Evolutionary conservation across 2,797 vertebrate genomes (phyloP).

Genomic region (Limosa lapponica): DNA sequence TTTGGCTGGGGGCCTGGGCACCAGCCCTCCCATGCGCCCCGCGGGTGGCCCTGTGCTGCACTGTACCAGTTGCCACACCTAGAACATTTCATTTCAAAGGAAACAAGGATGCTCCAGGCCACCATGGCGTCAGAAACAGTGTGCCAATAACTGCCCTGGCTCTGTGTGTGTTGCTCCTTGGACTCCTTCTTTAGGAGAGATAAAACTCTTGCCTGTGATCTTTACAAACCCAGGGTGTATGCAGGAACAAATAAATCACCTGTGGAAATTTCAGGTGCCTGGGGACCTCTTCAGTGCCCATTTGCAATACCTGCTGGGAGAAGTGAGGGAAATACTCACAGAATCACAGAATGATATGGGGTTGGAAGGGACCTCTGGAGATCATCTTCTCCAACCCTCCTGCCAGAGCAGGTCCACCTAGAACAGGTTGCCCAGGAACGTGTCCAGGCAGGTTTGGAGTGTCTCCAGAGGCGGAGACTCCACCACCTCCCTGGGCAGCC

Average conservation of each 20-base stretch:
- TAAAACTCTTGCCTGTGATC: background rate
- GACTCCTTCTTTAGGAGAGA: background rate
- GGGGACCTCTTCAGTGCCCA: background rate
- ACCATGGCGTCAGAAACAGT: background rate
- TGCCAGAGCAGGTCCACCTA: too few relatives aligned
- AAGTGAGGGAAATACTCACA: background rate
- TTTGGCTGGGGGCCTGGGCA: background rate
- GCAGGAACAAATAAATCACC: background rate
- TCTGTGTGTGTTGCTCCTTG: background rate
- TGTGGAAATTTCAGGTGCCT: background rate
- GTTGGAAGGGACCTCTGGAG: too few relatives aligned
- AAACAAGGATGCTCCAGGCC: background rate
- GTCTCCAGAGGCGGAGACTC: too few relatives aligned
- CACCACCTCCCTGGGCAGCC: too few relatives aligned
- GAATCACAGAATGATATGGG: too few relatives aligned
- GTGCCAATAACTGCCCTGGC: background rate
- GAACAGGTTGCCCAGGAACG: too few relatives aligned
- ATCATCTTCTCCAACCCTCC: too few relatives aligned
- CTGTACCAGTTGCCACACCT: background rate
- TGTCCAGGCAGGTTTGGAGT: too few relatives aligned
- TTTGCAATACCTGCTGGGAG: background rate
- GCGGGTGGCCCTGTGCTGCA: background rate
- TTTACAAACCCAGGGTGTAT: background rate
- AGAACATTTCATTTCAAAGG: background rate
- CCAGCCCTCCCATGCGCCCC: fast-evolving